These are phyloP conservation scores for Ceryle rudis DNA, from an alignment of 2,797 vertebrate genomes.

Conservation along the genomic window DNA sequence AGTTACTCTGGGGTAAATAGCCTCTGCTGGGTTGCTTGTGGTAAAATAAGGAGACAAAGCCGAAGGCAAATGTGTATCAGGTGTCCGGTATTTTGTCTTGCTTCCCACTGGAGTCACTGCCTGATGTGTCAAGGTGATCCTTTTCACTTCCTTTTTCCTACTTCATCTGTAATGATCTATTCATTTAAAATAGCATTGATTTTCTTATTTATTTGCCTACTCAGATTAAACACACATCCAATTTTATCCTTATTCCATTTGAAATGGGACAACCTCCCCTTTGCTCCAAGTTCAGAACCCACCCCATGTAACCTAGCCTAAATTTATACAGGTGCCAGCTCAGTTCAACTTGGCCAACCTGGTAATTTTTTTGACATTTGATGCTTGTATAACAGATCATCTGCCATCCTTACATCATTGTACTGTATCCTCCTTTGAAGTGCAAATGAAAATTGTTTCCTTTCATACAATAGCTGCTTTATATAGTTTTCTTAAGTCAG, in stretches of 20 bases:
- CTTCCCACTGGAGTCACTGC: background rate
- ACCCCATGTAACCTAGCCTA: background rate
- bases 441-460: constrained; percentile 68
- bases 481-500: constrained; percentile 71
- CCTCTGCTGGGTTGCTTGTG: background rate
- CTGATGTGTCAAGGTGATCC: background rate
- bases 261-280: background rate
- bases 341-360: constrained; percentile 26
- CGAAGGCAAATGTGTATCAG: background rate
- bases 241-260: background rate
- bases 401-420: background rate
- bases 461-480: constrained; percentile 59
- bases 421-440: constrained; percentile 48
- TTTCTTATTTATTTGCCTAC: background rate
- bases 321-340: constrained; percentile 14
- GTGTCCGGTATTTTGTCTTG: background rate
- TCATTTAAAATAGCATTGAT: background rate
- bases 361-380: background rate
- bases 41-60: background rate
- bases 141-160: background rate
- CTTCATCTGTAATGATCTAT: background rate
- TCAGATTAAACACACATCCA: background rate
- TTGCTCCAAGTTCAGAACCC: background rate
- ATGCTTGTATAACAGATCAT: constrained; percentile 39
- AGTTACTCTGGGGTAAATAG: background rate